Base-by-base conservation (phyloP, 23 tunicate genomes). In the Halocynthia aurantium region DNA sequence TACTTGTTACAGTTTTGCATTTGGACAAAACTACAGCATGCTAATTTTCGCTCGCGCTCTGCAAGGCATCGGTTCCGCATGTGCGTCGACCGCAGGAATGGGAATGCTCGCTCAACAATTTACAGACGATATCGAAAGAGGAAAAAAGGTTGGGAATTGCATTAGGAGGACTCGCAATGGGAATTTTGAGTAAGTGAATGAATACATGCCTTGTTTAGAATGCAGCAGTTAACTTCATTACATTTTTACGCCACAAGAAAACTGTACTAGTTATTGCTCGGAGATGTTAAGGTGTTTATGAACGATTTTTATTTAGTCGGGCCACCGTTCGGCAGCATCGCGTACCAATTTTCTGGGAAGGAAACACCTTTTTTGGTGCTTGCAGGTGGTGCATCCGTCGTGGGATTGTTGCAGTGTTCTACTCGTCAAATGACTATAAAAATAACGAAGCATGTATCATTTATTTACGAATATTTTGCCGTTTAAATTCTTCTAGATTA, bases 141-240 rank as follows among this genome's bases (percentile, higher is more conserved):
- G 93, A 73, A 77, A 60, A 74, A 90, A 82, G 70, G 70, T 53
- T 92, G 44, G 98, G 98, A 50, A 51, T 86, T 49, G 98, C 92
- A 11, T 73, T 92, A 57, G 88, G 98, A 20, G 98, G 98, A 6
- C 86, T 92, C 6, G 98, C 98, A 10, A 76, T 92, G 98, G 98
- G 98, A 57, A 88, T 92, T 69, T 57, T 92, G 50, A 58, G 98
- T 92, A 83, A 78, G 88, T 71, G 19, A 18, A 31, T 4, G 44
- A 31, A 31, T 31, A 31, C 44, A 31, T 31, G 44, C 44, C 44
- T 31, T 31, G 44, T 31, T 31, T 31, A 31, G 44, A 1, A 31
- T 31, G 44, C 44, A 1, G 44, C 44, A 31, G 44, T 31, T 31
- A 31, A 60, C 18, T 0, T 60, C 64, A 60, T 17, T 60, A 1